Evolutionary conservation across 2,113 vertebrate genomes (phyloP), one percentile per base, ranked within the genome.

Genomic region (Amia ocellicauda): DNA sequence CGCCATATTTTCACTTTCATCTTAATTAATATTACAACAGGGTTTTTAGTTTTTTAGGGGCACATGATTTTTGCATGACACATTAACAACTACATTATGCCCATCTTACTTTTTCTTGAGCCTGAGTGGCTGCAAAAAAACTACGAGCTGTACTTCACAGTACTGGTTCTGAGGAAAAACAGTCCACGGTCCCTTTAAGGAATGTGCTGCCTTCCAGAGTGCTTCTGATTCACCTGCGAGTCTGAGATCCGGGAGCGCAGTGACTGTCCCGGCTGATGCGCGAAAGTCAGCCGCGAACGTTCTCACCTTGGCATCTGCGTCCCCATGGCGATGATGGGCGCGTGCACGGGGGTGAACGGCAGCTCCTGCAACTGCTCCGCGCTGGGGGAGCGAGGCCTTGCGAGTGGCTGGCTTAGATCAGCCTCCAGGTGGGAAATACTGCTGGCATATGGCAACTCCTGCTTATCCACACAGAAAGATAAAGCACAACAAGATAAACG

Each of bases 381-480:
- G 2, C 72, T 0, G 0, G 69, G 11, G 0, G 66, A 0, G 10
- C 80, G 81, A 0, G 3, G 1, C 16, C 40, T 74, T 0, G 1
- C 31, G 0, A 64, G 51, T 2, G 53, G 9, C 0, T 45, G 70
- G 63, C 70, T 75, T 20, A 89, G 79, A 56, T 74, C 73, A 0
- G 83, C 83, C 66, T 97, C 94, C 79, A 96, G 80, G 75, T 97
- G 92, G 2, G 86, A 83, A 13, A 97, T 86, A 64, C 84, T 67
- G 69, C 82, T 80, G 42, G 78, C 83, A 41, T 58, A 62, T 0
- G 74, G 78, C 36, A 50, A 13, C 22, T 64, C 80, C 87, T 86
- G 75, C 51, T 3, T 14, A 69, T 26, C 52, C n/a, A 67, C 22
- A 57, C 27, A 50, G 9, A 69, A 29, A 45, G 2, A 19, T 14